phyloP scores from a whole-genome alignment of 2,797 vertebrate genomes.

The Margarornis squamiger region DNA sequence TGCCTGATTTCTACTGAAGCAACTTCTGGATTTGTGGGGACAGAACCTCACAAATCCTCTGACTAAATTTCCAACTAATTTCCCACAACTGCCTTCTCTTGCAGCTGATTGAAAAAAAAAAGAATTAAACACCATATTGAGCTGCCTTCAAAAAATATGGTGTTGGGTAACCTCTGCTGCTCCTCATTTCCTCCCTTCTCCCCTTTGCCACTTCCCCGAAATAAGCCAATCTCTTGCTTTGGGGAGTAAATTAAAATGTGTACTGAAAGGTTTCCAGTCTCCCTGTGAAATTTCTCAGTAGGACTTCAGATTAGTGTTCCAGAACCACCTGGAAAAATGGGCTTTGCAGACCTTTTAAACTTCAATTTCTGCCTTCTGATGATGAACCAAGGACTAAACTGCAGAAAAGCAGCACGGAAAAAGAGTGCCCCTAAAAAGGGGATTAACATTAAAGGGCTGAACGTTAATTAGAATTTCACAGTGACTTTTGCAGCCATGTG shows the following conservation, averaged over 20 bases:
- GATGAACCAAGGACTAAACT: background rate
- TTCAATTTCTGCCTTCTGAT: background rate
- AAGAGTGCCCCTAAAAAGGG: background rate
- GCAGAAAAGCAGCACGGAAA: background rate
- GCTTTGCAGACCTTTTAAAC: background rate
- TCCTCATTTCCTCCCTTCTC: slow-evolving; percentile 49
- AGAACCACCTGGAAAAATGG: slow-evolving; percentile 23
- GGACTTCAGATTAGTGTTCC: background rate
- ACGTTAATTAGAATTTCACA: background rate
- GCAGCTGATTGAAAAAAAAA: background rate
- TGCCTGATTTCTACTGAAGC: background rate
- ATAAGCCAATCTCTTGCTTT: background rate
- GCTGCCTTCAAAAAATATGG: background rate
- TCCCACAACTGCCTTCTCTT: background rate
- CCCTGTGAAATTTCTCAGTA: background rate
- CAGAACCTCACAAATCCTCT: background rate
- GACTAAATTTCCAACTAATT: background rate
- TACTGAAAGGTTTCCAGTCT: background rate
- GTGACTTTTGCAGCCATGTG: background rate
- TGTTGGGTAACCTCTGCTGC: slow-evolving; percentile 31
- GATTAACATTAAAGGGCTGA: background rate
- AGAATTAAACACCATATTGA: slow-evolving; percentile 7
- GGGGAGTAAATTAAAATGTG: slow-evolving; percentile 46
- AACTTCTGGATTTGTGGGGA: background rate
- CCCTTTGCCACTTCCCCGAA: slow-evolving; percentile 20